Evolutionary conservation across 2,888 invertebrate species (phyloP).

Genomic region (Calameuta pallipes): DNA sequence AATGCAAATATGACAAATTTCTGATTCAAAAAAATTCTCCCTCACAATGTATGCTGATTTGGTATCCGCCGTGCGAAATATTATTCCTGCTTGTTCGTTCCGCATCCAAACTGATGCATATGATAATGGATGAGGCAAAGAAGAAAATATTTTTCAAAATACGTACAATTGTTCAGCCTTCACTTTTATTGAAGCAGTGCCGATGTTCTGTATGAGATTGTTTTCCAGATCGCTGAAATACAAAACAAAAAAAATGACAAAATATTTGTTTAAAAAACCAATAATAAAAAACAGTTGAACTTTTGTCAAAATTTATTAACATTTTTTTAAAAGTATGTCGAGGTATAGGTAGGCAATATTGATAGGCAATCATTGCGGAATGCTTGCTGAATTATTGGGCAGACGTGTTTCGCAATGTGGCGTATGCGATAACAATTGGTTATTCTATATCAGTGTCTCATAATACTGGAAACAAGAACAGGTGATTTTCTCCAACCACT

Average conservation of each 20-base stretch:
- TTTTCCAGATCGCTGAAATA: constrained; percentile 65
- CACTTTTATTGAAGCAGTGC: constrained; percentile 57
- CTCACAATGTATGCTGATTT: neutral
- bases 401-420: no score
- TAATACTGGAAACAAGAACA: neutral
- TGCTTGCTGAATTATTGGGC: no score
- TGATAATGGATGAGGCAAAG: neutral
- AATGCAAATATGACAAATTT: neutral
- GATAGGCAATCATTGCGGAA: no score
- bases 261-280: constrained; percentile 13
- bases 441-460: no score
- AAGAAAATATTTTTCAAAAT: neutral
- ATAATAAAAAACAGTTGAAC: neutral
- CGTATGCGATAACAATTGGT: no score
- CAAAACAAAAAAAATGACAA: constrained; percentile 3
- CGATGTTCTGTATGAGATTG: constrained; percentile 62
- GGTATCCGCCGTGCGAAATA: neutral
- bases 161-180: constrained; percentile 66
- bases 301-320: no score
- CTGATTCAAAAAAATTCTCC: neutral
- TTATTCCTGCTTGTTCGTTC: neutral
- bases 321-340: no score
- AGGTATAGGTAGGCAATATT: no score
- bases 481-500: no score
- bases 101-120: no score